Base-by-base conservation (phyloP, 2,888 invertebrate genomes). In the Brachyptera putata region DNA sequence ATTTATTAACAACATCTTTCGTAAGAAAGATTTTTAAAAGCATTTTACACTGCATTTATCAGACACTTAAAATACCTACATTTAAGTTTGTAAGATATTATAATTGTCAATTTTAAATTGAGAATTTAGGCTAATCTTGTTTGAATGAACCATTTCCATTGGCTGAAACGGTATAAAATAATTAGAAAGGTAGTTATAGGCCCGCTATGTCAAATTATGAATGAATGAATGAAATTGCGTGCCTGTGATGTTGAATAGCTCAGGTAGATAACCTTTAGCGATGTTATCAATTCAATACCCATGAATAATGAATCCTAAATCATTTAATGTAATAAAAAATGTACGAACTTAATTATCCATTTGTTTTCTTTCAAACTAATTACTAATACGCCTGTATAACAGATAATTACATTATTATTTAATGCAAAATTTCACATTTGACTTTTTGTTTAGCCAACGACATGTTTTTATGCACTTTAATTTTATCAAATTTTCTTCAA, bases 181-280 rank as follows among this genome's bases (percentile, higher is more conserved):
- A 30, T 7, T 7, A 30, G 30, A 30, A 7, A 7, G 30, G 30
- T 5, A 30, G 30, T 7, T 5, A 30, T 30, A 7, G n/a, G n/a
- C n/a, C n/a, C n/a, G 30, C 30, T 7, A 43, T 53, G 53, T 53
- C 34, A 21, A 34, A 9, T 9, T 53, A 36, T 22, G 34, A 36
- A 53, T 36, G 53, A 18, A 7, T 18, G 34, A 21, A 34, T 18
- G 36, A 53, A 16, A 53, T n/a, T 43, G 53, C 18, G 53, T 53
- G 53, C 34, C 53, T 53, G 53, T 53, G 53, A 53, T 53, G 53
- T 53, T 14, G 36, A 18, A 36, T 53, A 53, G 53, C 53, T 53
- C 53, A 53, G 53, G 53, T 53, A 53, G 53, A 53, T 36, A 53
- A 16, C 21, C 18, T 21, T 11, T 11, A 43, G 21, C 16, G n/a